phyloP scores from a whole-genome alignment of 92 coral and sea anemone species.

The Montipora capitata region DNA sequence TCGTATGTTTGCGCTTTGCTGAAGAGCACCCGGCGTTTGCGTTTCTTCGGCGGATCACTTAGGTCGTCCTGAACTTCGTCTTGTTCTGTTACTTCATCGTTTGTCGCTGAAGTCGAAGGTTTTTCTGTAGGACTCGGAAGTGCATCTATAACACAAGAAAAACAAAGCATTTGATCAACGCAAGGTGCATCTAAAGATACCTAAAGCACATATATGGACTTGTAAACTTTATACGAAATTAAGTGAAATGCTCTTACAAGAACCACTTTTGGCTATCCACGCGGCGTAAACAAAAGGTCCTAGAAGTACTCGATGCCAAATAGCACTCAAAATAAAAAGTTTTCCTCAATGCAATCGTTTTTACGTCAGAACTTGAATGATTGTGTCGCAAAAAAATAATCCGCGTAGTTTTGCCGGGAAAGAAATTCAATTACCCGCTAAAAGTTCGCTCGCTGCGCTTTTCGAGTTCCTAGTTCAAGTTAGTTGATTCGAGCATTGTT shows the following conservation, averaged over 20 bases:
- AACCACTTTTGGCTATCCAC: conserved; percentile 25
- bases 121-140: conserved; percentile 70
- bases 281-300: conserved; percentile 25
- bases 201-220: conserved; percentile 22
- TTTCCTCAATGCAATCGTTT: background rate
- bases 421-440: conserved; percentile 33
- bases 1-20: conserved; percentile 98
- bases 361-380: conserved; percentile 9
- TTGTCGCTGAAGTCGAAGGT: conserved; percentile 76
- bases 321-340: conserved; percentile 26
- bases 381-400: conserved; percentile 28
- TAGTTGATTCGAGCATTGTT: conserved; percentile 32
- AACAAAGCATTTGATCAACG: conserved; percentile 35
- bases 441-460: conserved; percentile 21
- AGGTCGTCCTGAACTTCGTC: conserved; percentile 85
- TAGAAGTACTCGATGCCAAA: conserved; percentile 16
- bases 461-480: background rate
- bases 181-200: conserved; percentile 17
- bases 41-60: conserved; percentile 90
- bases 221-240: conserved; percentile 29
- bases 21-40: conserved; percentile 98
- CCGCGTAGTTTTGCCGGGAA: conserved; percentile 39
- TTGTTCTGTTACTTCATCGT: conserved; percentile 65
- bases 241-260: conserved; percentile 26
- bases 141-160: conserved; percentile 60